phyloP scores from a whole-genome alignment of 2,888 invertebrate genomes.

The Lobophora halterata region DNA sequence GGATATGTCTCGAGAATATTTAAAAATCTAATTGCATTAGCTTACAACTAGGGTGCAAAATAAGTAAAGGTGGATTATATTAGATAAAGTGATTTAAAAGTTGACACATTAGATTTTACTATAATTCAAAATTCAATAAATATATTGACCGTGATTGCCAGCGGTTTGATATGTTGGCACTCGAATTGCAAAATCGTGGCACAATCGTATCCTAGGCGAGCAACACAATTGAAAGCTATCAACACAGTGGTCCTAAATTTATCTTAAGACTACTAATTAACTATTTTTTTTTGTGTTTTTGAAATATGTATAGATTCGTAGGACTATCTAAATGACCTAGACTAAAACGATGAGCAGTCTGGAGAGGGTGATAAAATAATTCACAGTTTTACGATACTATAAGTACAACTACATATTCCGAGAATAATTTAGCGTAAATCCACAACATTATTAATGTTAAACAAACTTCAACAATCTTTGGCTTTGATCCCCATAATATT shows the following conservation, averaged over 20 bases:
- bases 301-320: conserved; percentile 67
- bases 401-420: conserved; percentile 65
- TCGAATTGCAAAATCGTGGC: conserved; percentile 56
- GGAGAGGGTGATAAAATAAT: conserved; percentile 76
- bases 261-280: conserved; percentile 57
- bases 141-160: conserved; percentile 15
- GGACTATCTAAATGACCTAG: conserved; percentile 67
- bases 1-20: conserved; percentile 71
- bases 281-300: conserved; percentile 67
- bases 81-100: conserved; percentile 41
- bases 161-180: conserved; percentile 58
- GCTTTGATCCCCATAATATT: conserved; percentile 87
- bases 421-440: conserved; percentile 78
- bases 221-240: conserved; percentile 56
- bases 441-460: conserved; percentile 79
- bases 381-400: conserved; percentile 60
- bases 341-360: conserved; percentile 76
- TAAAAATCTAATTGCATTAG: conserved; percentile 51
- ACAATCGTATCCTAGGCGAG: conserved; percentile 48
- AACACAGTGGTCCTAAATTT: conserved; percentile 69
- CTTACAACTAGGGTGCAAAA: conserved; percentile 75
- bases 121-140: conserved; percentile 26
- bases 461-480: conserved; percentile 88
- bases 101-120: conserved; percentile 30
- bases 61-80: conserved; percentile 57